Percentiles rank a stretch among this genome's conserved stretches.
Evolutionary conservation across 1,140 invertebrate genomes (phyloP).

Genomic region (Aphaenogaster ashmeadi): DNA sequence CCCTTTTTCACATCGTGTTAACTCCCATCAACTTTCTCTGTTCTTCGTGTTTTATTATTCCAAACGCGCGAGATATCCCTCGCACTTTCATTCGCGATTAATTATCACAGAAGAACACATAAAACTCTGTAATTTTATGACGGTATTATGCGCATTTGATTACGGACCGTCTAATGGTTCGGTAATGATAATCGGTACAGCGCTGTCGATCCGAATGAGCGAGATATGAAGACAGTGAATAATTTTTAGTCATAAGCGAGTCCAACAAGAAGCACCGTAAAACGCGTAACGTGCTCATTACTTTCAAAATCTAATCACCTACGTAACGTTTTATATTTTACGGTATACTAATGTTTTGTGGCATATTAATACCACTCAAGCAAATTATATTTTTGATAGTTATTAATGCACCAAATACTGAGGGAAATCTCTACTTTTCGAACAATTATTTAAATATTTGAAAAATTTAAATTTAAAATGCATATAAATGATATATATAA

Average conservation of each 20-base stretch:
- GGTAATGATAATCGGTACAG: conserved; percentile 8
- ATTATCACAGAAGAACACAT: not conserved
- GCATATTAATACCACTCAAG: not conserved
- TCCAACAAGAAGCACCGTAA: not conserved
- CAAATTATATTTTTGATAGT: not conserved
- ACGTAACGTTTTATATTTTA: not conserved
- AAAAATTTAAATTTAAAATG: not conserved
- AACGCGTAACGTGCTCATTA: not conserved
- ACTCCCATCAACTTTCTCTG: not conserved
- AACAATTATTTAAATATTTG: conserved; percentile 2
- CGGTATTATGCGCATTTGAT: conserved; percentile 1
- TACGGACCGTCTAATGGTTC: not conserved
- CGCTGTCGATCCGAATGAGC: not conserved
- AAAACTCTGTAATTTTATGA: not conserved
- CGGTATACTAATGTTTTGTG: not conserved
- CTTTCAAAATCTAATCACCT: not conserved
- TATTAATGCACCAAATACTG: not conserved
- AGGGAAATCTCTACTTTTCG: not conserved
- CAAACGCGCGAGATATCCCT: not conserved
- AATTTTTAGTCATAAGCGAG: conserved; percentile 8
- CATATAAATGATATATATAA: not conserved
- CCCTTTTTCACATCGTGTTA: not conserved
- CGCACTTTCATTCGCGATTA: not conserved
- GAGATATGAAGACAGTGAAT: not conserved
- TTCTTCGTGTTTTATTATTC: not conserved